Percentiles rank a stretch among this genome's conserved stretches.
These are phyloP conservation scores for Apus apus DNA, from an alignment of 2,113 vertebrate species.

Conservation along the genomic window DNA sequence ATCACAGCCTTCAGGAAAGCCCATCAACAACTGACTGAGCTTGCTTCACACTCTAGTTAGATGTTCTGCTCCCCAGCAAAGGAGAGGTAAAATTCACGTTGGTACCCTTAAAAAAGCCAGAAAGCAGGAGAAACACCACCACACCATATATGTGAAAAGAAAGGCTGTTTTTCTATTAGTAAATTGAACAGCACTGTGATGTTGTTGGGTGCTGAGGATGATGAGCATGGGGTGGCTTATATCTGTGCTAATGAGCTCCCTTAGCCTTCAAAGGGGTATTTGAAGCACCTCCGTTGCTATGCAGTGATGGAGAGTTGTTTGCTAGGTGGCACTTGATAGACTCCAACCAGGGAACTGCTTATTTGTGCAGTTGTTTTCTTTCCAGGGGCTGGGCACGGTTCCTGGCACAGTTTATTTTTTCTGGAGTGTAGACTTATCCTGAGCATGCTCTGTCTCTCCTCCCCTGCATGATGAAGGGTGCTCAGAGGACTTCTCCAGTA, in stretches of 20 bases:
- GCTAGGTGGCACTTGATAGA: not conserved
- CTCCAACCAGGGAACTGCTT: not conserved
- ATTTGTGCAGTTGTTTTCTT: not conserved
- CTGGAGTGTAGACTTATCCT: not conserved
- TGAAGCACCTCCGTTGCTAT: not conserved
- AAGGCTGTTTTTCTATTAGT: not conserved
- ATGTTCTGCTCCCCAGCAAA: not conserved
- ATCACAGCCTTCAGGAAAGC: not conserved
- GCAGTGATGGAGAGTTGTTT: not conserved
- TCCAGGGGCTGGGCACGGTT: not conserved
- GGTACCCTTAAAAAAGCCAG: not conserved
- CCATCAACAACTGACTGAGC: fast-evolving
- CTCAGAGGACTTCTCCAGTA: not conserved
- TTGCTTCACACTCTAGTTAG: not conserved
- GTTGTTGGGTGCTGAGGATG: not conserved
- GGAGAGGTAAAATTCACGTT: not conserved
- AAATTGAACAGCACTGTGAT: not conserved
- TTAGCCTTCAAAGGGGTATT: not conserved
- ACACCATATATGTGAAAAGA: not conserved
- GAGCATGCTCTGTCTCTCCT: not conserved
- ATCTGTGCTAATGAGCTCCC: not conserved
- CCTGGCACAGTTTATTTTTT: not conserved
- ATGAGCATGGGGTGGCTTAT: not conserved
- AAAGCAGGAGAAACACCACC: not conserved
- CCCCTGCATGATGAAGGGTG: not conserved